A percentile compares a stretch with the other conserved stretches of the same genome.
phyloP scores from a whole-genome alignment of 2,888 invertebrate genomes.

The Serripes groenlandicus region DNA sequence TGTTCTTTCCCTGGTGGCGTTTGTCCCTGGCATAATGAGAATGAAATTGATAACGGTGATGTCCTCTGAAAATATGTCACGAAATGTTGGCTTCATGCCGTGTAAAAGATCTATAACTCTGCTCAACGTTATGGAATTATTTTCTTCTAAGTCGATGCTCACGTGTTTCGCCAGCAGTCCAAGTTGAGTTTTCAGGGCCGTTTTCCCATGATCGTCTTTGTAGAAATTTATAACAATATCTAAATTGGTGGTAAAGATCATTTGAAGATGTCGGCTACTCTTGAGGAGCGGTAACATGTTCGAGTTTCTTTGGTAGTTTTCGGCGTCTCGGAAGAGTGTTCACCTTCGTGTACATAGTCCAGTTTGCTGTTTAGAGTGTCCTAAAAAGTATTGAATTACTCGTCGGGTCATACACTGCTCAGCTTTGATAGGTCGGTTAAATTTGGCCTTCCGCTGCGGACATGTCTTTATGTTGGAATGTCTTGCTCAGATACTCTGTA shows the following conservation, averaged over 20 bases:
- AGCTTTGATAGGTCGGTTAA: not conserved
- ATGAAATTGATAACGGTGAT: not conserved
- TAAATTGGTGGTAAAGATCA: not conserved
- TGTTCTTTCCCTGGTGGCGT: not conserved
- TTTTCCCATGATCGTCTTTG: too few species aligned
- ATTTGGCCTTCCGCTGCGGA: slow-evolving; percentile 45
- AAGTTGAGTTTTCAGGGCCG: not conserved
- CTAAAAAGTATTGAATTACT: not conserved
- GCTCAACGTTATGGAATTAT: too few species aligned
- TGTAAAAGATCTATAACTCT: too few species aligned
- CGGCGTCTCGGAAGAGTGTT: not conserved
- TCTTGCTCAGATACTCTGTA: slow-evolving; percentile 47
- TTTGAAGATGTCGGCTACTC: not conserved
- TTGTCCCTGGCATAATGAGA: not conserved
- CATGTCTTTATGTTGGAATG: slow-evolving; percentile 36
- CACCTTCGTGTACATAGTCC: not conserved
- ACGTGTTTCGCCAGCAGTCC: too few species aligned
- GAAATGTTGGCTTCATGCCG: too few species aligned
- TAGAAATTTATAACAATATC: too few species aligned
- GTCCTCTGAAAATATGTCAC: not conserved
- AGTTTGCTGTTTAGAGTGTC: not conserved
- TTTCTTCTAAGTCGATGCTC: too few species aligned
- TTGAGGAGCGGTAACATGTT: too few species aligned
- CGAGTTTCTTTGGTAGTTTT: not conserved
- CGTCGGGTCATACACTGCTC: not conserved